phyloP scores from a whole-genome alignment of 2,888 invertebrate species.

The Drosophila monieri region DNA sequence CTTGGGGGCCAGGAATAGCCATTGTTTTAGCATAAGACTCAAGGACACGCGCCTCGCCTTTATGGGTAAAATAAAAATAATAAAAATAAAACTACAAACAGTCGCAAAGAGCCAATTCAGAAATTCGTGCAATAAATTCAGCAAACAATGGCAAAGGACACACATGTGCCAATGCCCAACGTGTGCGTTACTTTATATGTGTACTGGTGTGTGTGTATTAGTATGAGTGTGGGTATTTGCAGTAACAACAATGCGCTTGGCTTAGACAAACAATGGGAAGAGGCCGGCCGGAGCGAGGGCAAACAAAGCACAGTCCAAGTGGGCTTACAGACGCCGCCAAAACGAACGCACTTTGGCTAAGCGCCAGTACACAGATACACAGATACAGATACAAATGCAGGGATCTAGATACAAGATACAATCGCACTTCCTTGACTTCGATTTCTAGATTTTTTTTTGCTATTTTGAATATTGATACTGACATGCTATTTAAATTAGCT shows the following conservation, averaged over 20 bases:
- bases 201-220: slow-evolving; percentile 1
- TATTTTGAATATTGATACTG: background rate
- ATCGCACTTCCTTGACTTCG: slow-evolving; percentile 9
- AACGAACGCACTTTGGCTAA: slow-evolving; percentile 65
- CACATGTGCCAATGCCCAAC: slow-evolving; percentile 45
- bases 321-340: slow-evolving; percentile 48
- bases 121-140: slow-evolving; percentile 76
- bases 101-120: slow-evolving; percentile 72
- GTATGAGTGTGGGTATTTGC: slow-evolving; percentile 30
- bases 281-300: slow-evolving; percentile 31
- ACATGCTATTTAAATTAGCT: background rate
- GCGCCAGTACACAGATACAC: slow-evolving; percentile 44
- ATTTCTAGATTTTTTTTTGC: slow-evolving; percentile 18
- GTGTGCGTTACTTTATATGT: slow-evolving; percentile 2
- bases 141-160: slow-evolving; percentile 67
- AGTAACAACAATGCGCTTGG: slow-evolving; percentile 33
- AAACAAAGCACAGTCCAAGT: slow-evolving; percentile 48
- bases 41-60: slow-evolving; percentile 52
- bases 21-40: slow-evolving; percentile 64
- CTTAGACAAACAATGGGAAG: slow-evolving; percentile 58
- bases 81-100: slow-evolving; percentile 67
- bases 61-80: slow-evolving; percentile 53
- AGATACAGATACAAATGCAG: slow-evolving; percentile 12
- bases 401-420: slow-evolving; percentile 11
- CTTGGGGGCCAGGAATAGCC: slow-evolving; percentile 32